Conservation (phyloP, 2,888 invertebrate species). For the Myopa testacea region DNA sequence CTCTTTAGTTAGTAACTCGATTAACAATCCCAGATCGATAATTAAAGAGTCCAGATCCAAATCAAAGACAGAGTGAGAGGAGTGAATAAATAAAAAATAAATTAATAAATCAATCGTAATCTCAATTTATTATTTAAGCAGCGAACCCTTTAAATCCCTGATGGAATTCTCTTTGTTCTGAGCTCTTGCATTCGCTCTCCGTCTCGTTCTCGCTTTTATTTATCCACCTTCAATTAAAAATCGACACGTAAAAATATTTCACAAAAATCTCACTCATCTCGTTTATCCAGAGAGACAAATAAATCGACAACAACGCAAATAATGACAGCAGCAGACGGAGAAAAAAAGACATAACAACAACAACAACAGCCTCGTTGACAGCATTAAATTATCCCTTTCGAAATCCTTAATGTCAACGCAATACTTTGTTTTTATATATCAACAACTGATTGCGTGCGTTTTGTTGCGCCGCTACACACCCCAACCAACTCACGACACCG, state of each 20-base stretch:
- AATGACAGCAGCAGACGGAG: neutral
- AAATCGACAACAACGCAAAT: neutral
- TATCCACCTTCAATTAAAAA: conserved; percentile 16
- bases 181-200: neutral
- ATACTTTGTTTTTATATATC: conserved; percentile 1
- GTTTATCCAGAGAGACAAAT: conserved; percentile 8
- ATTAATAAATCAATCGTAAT: no score
- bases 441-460: conserved; percentile 17
- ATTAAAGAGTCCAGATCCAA: no score
- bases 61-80: no score
- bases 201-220: neutral
- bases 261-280: conserved; percentile 29
- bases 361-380: conserved; percentile 30
- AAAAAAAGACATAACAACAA: neutral
- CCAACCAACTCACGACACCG: neutral
- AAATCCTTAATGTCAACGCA: conserved; percentile 25
- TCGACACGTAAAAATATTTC: conserved; percentile 20
- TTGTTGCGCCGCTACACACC: neutral
- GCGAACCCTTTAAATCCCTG: neutral
- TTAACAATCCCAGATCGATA: no score
- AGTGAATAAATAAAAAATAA: no score
- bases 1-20: no score
- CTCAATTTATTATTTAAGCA: no score
- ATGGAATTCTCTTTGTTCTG: neutral
- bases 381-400: conserved; percentile 17